These are phyloP conservation scores for Colostygia pectinataria DNA, from an alignment of 2,888 invertebrate species.

Conservation along the genomic window DNA sequence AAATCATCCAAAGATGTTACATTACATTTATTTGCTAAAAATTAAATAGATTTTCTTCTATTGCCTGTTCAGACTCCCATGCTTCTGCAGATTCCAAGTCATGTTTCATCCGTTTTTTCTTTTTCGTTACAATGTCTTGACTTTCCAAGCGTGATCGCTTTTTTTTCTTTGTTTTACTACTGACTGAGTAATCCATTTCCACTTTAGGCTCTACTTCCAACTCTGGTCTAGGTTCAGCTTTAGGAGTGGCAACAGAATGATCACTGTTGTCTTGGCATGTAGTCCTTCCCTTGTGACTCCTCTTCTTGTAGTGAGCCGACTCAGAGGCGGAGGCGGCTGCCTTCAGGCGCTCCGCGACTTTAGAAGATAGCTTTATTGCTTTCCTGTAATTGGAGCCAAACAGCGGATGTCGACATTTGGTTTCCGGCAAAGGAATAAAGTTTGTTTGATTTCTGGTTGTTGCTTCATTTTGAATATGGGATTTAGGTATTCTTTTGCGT, in stretches of 20 bases:
- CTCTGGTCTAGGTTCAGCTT: slow-evolving; percentile 1
- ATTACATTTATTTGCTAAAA: slow-evolving; percentile 43
- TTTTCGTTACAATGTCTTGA: slow-evolving; percentile 28
- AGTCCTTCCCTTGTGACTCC: not conserved
- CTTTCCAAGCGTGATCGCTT: slow-evolving; percentile 5
- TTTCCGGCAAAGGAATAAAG: slow-evolving; percentile 66
- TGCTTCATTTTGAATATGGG: slow-evolving; percentile 49
- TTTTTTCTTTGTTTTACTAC: slow-evolving; percentile 16
- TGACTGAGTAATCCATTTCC: not conserved
- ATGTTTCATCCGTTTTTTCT: slow-evolving; percentile 48
- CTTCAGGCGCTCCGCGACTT: slow-evolving; percentile 40
- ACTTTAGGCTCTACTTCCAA: not conserved
- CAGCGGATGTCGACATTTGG: slow-evolving; percentile 68
- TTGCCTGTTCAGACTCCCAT: slow-evolving; percentile 70
- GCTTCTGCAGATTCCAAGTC: slow-evolving; percentile 51
- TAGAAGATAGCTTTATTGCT: slow-evolving; percentile 52
- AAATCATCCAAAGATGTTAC: too few species aligned
- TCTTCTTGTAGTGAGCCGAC: too few species aligned
- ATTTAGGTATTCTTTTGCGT: slow-evolving; percentile 62
- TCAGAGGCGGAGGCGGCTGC: not conserved
- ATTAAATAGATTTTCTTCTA: slow-evolving; percentile 69
- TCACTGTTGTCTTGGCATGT: too few species aligned
- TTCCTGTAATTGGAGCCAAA: slow-evolving; percentile 66
- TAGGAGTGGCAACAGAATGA: not conserved
- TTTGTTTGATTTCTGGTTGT: slow-evolving; percentile 50